Base-by-base conservation (phyloP, 30 jellyfish, hydroid and myxozoan species). In the Cassiopea xamachana region DNA sequence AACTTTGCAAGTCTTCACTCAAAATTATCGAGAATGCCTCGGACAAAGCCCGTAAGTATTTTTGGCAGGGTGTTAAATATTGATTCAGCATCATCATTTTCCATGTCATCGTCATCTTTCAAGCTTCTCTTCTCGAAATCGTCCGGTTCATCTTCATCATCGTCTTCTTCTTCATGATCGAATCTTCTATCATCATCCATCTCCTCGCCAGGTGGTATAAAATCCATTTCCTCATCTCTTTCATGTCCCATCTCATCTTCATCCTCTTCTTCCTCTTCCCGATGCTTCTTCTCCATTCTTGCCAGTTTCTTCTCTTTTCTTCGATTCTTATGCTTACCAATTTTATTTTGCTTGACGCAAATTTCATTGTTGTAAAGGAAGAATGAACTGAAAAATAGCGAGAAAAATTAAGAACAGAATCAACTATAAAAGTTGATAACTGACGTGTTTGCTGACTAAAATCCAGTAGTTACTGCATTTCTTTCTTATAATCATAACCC, bases 331-430 rank as follows among this genome's bases (percentile, higher is more conserved):
- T 80, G 60, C 50, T 51, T 46, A 10, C 67, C 67, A 0, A 48
- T 51, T 39, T 50, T 10, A 16, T 79, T 46, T 17, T 60, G 39
- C 46, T 80, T 69, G 1, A 39, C 79, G 62, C 89, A 80, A 51
- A 47, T 9, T 18, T 80, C 50, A 15, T 64, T 64, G 48, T 80
- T 80, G 64, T 80, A 80, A 27, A 80, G 16, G 79, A 80, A 80
- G 89, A 51, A 80, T 18, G 89, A 59, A 14, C 89, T 80, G 64
- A 13, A 61, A 79, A 51, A 39, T n/a, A n/a, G n/a, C n/a, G 58
- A 48, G 27, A 0, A 5, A 58, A 58, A 13, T 58, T 7, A 5
- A 58, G 13, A 58, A 5, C 7, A 58, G 13, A 58, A 58, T 13
- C 7, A 5, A 5, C 12, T 7, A 58, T 58, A 5, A 58, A 5